Base-by-base conservation (phyloP, 2,797 vertebrate genomes). In the Gobio occitaniae region DNA sequence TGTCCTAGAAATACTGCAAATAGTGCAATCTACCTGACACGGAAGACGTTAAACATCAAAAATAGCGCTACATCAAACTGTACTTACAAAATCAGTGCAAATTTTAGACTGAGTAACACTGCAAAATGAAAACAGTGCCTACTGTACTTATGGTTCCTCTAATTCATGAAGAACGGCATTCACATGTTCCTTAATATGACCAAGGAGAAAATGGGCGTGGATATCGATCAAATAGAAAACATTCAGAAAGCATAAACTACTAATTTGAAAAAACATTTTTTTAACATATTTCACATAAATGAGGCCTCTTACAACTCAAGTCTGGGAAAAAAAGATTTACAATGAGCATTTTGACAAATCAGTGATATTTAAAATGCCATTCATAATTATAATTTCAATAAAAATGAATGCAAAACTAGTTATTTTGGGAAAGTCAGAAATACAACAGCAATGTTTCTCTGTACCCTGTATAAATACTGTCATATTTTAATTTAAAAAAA, bases 21-120 rank as follows among this genome's bases (percentile, higher is more conserved):
- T 94, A 97, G 96, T 97, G 96, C 96, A 97, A 97, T 94, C 95
- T 95, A 96, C 95, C 95, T 91, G 86, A 96, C 94, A 96, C 94
- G 96, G 96, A 96, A 97, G 96, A 97, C 95, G 95, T 95, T 90
- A 88, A 92, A 85, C 90, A 80, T 76, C 36, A 76, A 89, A 91
- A 89, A 93, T 89, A 90, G 91, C 91, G 93, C 94, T 94, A 95
- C 93, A 94, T 94, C 84, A 87, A 83, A 87, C 87, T 88, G 90
- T 89, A 91, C 86, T 90, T 93, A 87, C 90, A 85, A 88, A 92
- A 93, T 94, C 93, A 94, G 94, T 95, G 95, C 93, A 93, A 87
- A 84, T 61, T 78, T 80, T 71, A 91, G 36, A 80, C 87, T 3
- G 54, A 48, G 77, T 16, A 76, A 8, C 59, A 72, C 69, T 86